Conservation (phyloP, 2,113 vertebrate genomes). For the Nothoprocta perdicaria region DNA sequence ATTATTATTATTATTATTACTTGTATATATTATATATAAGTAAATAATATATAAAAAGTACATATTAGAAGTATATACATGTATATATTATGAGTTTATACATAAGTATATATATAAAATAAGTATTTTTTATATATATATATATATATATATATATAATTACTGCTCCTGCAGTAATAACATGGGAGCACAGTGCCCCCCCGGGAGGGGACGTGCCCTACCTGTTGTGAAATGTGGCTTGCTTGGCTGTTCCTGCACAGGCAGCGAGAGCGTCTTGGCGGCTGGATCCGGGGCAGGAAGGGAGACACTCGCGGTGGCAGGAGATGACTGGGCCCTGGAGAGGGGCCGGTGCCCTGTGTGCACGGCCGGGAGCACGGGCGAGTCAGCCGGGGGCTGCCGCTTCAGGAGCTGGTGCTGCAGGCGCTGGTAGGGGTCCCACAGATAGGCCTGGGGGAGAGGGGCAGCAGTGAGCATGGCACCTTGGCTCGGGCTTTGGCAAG, state of each 20-base stretch:
- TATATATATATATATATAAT: too few species aligned
- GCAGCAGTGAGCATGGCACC: rapidly evolving
- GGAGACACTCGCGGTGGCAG: slow-evolving; percentile 83
- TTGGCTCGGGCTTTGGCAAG: too few species aligned
- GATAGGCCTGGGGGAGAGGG: slow-evolving; percentile 76
- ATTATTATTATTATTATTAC: background rate
- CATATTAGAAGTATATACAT: too few species aligned
- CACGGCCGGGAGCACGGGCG: slow-evolving; percentile 72
- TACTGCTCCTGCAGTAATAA: too few species aligned
- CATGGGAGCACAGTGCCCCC: too few species aligned
- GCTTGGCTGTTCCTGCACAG: slow-evolving; percentile 76
- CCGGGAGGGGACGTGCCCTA: background rate
- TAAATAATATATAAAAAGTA: too few species aligned
- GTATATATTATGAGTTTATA: too few species aligned
- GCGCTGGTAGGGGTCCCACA: slow-evolving; percentile 90
- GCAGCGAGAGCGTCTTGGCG: slow-evolving; percentile 70
- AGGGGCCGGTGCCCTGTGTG: slow-evolving; percentile 83
- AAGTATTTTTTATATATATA: too few species aligned
- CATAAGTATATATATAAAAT: too few species aligned
- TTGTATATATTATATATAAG: too few species aligned
- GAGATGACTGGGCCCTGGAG: slow-evolving; percentile 88
- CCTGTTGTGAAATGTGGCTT: slow-evolving; percentile 89
- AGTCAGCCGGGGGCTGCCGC: slow-evolving; percentile 72
- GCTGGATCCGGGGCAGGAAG: slow-evolving; percentile 74
- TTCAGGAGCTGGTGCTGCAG: slow-evolving; percentile 75